Evolutionary conservation across 2,888 invertebrate species (phyloP), one percentile per base, ranked within the genome.

Genomic region (Cryptops parisi): DNA sequence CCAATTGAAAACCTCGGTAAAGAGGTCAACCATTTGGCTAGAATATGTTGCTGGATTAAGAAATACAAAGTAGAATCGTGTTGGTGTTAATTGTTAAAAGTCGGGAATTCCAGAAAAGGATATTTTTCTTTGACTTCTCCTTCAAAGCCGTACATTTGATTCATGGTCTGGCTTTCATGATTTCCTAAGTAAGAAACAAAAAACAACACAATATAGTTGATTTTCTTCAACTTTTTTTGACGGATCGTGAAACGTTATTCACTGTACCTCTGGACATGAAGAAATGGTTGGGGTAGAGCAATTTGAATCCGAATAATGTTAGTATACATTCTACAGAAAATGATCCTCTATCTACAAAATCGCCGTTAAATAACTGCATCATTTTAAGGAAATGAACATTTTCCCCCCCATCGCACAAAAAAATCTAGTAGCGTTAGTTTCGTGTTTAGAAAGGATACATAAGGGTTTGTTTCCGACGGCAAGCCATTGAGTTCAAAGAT

Each of bases 291-390:
- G 98, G 98, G 71, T 82, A 96, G 47, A 98, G 74, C 58, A 99
- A 74, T 70, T 98, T 99, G 72, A 89, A 97, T 58, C 93, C 89
- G 70, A 99, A 93, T 58, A 98, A 73, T 6, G 88, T 88, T 67
- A 99, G 93, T 66, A 99, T 98, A 68, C 97, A 97, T 73, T 98
- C 98, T 26, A 98, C 96, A 33, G 96, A 96, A 70, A 99, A 99
- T 0, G 97, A 96, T 15, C 98, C 98, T 72, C 98, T 76, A 71
- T 99, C 98, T 19, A 99, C 98, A 70, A 99, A 98, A 73, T 99
- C 98, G 56, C 97, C 97, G 70, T 98, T 98, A 71, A 98, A 98
- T 61, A 98, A 74, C 79, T 82, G 63, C 2, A 23, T 24, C n/a
- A n/a, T n/a, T n/a, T n/a, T n/a, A n/a, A n/a, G n/a, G n/a, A n/a